Percentiles rank a stretch among this genome's conserved stretches.
Evolutionary conservation across 2,797 vertebrate genomes (phyloP).

Genomic region (Antrozous pallidus): DNA sequence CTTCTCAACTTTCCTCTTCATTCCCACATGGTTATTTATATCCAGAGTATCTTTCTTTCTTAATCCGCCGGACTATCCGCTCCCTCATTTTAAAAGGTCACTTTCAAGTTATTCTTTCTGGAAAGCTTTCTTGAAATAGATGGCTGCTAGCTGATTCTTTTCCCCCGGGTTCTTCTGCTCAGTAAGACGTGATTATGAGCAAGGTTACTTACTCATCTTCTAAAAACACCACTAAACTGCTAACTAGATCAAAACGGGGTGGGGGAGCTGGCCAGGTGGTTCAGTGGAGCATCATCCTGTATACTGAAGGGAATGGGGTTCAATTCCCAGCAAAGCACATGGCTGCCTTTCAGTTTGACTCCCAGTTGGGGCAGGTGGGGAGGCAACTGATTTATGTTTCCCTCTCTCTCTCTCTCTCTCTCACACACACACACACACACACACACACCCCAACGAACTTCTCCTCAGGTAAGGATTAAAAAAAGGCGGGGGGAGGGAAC

Average conservation of each 20-base stretch:
- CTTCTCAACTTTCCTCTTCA: constrained; percentile 55
- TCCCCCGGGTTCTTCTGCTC: background rate
- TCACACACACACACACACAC: no score
- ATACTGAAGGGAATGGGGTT: background rate
- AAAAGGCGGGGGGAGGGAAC: no score
- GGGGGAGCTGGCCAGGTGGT: background rate
- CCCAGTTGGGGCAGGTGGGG: background rate
- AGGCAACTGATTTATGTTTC: background rate
- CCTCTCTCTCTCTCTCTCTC: background rate
- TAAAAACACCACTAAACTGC: background rate
- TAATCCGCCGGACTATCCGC: constrained; percentile 38
- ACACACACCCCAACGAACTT: no score
- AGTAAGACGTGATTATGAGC: background rate
- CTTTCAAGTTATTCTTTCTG: constrained; percentile 57
- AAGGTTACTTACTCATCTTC: background rate
- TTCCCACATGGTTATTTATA: constrained; percentile 72
- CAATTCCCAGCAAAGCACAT: background rate
- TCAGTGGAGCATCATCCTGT: background rate
- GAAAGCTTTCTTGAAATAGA: constrained; percentile 21
- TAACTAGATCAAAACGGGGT: background rate
- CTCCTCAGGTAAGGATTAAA: background rate
- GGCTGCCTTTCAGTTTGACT: background rate
- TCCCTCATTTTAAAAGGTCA: constrained; percentile 60
- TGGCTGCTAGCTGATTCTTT: background rate
- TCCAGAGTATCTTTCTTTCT: constrained; percentile 53